Evolutionary conservation across 2,113 vertebrate genomes (phyloP).

Genomic region (Psephotus haematonotus): DNA sequence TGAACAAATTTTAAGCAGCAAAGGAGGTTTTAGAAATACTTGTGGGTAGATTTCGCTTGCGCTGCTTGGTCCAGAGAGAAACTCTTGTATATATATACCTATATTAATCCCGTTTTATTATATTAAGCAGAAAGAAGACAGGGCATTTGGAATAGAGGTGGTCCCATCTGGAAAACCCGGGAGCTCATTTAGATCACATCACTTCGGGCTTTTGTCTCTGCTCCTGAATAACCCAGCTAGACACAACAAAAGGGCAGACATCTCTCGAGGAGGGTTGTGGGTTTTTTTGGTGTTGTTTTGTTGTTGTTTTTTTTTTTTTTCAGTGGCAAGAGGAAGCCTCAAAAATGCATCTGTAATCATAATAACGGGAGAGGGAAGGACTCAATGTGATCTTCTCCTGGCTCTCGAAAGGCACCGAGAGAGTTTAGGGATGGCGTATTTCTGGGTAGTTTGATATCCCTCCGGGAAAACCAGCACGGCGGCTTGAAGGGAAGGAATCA

Average conservation of each 20-base stretch:
- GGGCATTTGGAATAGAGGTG: constrained; percentile 70
- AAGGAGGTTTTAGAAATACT: background rate
- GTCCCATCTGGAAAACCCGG: constrained; percentile 93
- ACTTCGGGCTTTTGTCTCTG: constrained; percentile 89
- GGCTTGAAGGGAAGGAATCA: background rate
- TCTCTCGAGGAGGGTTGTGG: constrained; percentile 46
- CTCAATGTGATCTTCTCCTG: constrained; percentile 18
- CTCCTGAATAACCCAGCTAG: constrained; percentile 77
- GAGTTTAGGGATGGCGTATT: constrained; percentile 18
- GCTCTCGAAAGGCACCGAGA: constrained; percentile 14
- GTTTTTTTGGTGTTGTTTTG: too few species aligned
- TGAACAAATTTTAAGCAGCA: background rate
- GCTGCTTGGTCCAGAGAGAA: background rate
- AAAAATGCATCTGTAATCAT: constrained; percentile 43
- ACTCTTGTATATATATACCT: background rate
- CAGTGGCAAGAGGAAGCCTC: constrained; percentile 54
- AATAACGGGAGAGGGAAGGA: constrained; percentile 9
- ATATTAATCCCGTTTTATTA: background rate
- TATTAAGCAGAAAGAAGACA: constrained; percentile 47
- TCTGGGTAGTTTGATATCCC: background rate
- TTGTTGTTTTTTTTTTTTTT: background rate
- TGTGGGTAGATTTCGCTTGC: background rate
- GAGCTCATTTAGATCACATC: constrained; percentile 92
- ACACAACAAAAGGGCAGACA: constrained; percentile 75
- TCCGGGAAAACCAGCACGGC: background rate